Conservation (phyloP, 2,888 invertebrate genomes). For the Carpatolechia fugitivella region DNA sequence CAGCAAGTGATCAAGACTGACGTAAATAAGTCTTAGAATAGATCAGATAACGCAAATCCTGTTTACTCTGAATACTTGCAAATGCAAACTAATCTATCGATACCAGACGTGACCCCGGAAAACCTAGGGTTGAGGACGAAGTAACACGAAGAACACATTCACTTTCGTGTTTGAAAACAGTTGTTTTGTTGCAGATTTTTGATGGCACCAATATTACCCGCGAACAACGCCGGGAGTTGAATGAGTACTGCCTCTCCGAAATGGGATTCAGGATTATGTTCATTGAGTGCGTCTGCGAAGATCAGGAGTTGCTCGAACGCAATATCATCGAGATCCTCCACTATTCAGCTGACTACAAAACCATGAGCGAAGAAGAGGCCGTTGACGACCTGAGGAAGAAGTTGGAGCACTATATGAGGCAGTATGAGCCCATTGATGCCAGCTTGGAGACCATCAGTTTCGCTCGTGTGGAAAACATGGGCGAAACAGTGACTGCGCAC, state of each 20-base stretch:
- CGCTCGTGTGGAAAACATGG: slow-evolving; percentile 74
- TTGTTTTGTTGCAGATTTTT: slow-evolving; percentile 83
- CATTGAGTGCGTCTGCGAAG: slow-evolving; percentile 94
- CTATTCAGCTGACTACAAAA: slow-evolving; percentile 91
- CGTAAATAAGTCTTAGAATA: slow-evolving; percentile 5
- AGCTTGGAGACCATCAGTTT: slow-evolving; percentile 76
- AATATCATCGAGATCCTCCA: slow-evolving; percentile 86
- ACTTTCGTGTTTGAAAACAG: slow-evolving; percentile 15
- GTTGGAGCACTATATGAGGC: slow-evolving; percentile 89
- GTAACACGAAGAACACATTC: neutral
- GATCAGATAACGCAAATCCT: slow-evolving; percentile 13
- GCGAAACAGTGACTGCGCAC: slow-evolving; percentile 84
- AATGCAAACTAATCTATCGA: slow-evolving; percentile 12
- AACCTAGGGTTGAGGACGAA: neutral
- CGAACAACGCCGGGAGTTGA: slow-evolving; percentile 87
- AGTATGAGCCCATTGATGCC: slow-evolving; percentile 89
- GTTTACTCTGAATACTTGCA: slow-evolving; percentile 12
- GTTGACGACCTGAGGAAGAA: slow-evolving; percentile 89
- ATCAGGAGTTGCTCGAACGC: slow-evolving; percentile 74
- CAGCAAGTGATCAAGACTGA: neutral
- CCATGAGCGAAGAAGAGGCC: slow-evolving; percentile 88
- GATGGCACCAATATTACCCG: slow-evolving; percentile 95
- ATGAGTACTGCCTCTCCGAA: slow-evolving; percentile 84
- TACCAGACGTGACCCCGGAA: slow-evolving; percentile 11
- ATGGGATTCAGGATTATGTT: slow-evolving; percentile 92